Base-by-base conservation (phyloP, 2,888 invertebrate genomes). In the Pristionchus maxplancki region DNA sequence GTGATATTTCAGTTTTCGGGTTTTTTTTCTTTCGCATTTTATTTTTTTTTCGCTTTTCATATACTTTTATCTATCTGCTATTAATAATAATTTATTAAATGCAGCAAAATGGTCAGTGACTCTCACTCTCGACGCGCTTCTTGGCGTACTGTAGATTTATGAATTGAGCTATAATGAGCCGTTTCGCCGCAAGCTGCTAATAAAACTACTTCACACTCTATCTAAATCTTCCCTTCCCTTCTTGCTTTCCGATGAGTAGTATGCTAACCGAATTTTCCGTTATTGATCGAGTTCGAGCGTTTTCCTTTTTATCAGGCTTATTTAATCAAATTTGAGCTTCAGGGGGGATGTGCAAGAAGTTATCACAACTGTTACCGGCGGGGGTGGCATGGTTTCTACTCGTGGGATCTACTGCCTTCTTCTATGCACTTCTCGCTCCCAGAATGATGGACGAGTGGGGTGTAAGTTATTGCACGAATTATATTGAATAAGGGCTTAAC, bases 351-450 rank as follows among this genome's bases (percentile, higher is more conserved):
- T 98, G 98, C 96, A 97, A 97, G 96, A 97, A 97, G 95, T 97
- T 97, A 96, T 97, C 97, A 96, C 97, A 97, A 96, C 97, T 97
- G 96, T 97, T 98, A 96, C 99, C 99, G 96, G 98, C 98, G 96
- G 97, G 97, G 95, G 97, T 98, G 96, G 98, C 99, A 95, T 99
- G 99, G 99, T 97, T 97, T 94, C 96, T 99, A 95, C 96, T 99
- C 94, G 96, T 99, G 95, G 97, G 97, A 95, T 93, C 94, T 88
- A 91, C 93, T 37, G 88, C 87, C 24, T 90, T 90, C 44, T 94
- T 94, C 89, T 93, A 91, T 88, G 93, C 90, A 53, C 90, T 93
- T 37, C 87, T 94, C 31, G 92, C 90, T 31, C 93, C 93, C 28
- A 90, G 91, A 17, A 74, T 92, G 28, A 88, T 90, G 24, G 88